A percentile compares a stretch with the other conserved stretches of the same genome.
Conservation (phyloP, 2,113 vertebrate genomes). For the Lophochroa leadbeateri region DNA sequence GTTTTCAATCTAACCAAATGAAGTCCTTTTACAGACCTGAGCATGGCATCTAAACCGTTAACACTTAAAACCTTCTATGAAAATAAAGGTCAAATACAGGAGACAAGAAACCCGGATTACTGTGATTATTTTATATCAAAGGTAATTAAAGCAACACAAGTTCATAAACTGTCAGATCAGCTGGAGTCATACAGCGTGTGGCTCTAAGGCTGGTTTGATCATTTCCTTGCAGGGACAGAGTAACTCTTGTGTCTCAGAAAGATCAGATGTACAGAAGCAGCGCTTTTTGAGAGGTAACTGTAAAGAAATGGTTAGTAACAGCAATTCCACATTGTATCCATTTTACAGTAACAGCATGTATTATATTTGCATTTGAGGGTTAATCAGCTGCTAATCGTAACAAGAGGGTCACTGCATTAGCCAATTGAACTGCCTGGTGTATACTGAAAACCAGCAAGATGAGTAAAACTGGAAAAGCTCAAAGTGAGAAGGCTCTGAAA, state of each 20-base stretch:
- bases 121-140: background rate
- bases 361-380: conserved; percentile 33
- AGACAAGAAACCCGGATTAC: conserved; percentile 39
- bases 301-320: conserved; percentile 75
- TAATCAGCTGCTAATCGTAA: conserved; percentile 65
- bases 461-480: conserved; percentile 68
- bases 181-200: background rate
- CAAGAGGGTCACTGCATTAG: conserved; percentile 52
- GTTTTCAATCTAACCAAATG: conserved; percentile 52
- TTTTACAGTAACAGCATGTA: conserved; percentile 60
- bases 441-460: conserved; percentile 53
- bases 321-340: conserved; percentile 64
- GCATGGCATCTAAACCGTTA: conserved; percentile 23
- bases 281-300: conserved; percentile 66
- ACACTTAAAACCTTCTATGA: conserved; percentile 4
- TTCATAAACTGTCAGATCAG: conserved; percentile 25
- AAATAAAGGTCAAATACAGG: background rate
- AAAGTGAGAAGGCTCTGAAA: conserved; percentile 73
- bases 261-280: conserved; percentile 57
- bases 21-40: conserved; percentile 44
- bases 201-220: background rate
- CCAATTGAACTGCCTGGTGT: conserved; percentile 68
- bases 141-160: conserved; percentile 38
- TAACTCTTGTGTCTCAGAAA: conserved; percentile 31
- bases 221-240: conserved; percentile 41